Base-by-base conservation (phyloP, 1,140 invertebrate species). In the Lordiphosa mommai region DNA sequence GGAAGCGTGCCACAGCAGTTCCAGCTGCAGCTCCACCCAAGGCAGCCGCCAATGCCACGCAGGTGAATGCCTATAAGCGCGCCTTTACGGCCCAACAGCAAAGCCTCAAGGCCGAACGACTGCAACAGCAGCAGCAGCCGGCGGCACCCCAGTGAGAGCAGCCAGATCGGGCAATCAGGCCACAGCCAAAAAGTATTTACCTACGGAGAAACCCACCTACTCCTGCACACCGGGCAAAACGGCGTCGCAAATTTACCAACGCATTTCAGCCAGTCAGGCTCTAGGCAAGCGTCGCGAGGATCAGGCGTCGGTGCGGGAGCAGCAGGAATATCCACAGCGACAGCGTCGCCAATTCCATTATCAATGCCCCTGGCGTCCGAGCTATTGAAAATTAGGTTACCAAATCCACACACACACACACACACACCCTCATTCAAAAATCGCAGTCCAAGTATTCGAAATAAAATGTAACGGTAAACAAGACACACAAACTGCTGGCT, bases 71-170 rank as follows among this genome's bases (percentile, higher is more conserved):
- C 17, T 53, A 29, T 27, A 67, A 77, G 36, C 53, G 50, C 13
- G 68, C 68, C 34, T 53, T 57, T n/a, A 57, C 61, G 52, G 57
- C 12, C 23, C 63, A 57, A 10, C 73, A 77, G 41, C 67, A 68
- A 16, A 44, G 43, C 1, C 12, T 43, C n/a, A 72, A 60, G 20
- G 73, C 64, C 2, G 73, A 68, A 12, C 27, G 59, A 12, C 32
- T 72, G 7, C 61, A 63, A 9, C 20, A 30, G 4, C 47, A 74
- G 20, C 6, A 47, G n/a, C 8, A 38, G 2, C 4, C 6, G 9
- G 1, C 7, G 8, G 32, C 29, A 4, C 2, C 33, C 7, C 29
- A 36, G 2, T 29, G n/a, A n/a, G n/a, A 8, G 27, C 50, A 37
- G 46, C 14, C 36, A 23, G 51, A 0, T 6, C 32, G 7, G 27